Base-by-base conservation (phyloP, 2,888 invertebrate genomes). In the Theretra japonica region DNA sequence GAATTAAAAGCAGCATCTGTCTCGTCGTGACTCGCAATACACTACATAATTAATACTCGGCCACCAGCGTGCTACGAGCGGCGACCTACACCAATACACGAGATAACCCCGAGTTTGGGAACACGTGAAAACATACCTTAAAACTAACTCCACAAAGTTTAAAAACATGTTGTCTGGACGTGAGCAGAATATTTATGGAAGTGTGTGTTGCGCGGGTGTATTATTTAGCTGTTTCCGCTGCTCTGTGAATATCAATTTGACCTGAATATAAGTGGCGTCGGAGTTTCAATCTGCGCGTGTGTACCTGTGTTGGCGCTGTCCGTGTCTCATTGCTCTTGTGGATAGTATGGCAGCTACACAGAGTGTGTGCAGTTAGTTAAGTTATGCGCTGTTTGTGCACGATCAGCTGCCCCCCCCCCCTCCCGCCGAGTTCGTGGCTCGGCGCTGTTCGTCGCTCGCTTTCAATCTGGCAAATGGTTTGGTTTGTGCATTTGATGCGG, bases 41-140 rank as follows among this genome's bases (percentile, higher is more conserved):
- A 48, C 23, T 68, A 68, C 68, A 68, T 68, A 68, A 68, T 68
- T 41, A 68, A 68, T 50, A 48, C 68, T 50, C 48, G 48, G 68
- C 50, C 58, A 58, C 15, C 21, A 23, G 23, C 58, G 15, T 25
- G 58, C 15, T 15, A 21, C 58, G 58, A 25, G 23, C 15, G 58
- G 58, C 23, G 23, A 23, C 21, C 58, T 15, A 8, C 15, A 58
- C 58, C 15, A 58, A 23, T 21, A 41, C 41, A 41, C 11, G 41
- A 41, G 23, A 58, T 17, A 58, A 25, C 25, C 7, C 58, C 25
- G 1, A 15, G 58, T 15, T 41, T 15, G 11, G 2, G 11, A 3
- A 41, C 41, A 23, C 5, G 17, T 25, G 25, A 25, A 58, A 58
- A 58, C 58, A 58, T 11, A 21, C 25, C 23, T 15, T 58, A 17